Evolutionary conservation across 2,113 vertebrate species (phyloP).

Genomic region (Bos taurus): ARS-UCD2.0 NC_037342.1:68614001-68614500

Average conservation of each 20-base stretch:
- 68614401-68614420: neutral
- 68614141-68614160: neutral
- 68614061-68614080: neutral
- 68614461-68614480: neutral
- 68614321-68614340: neutral
- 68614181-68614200: neutral
- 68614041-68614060: neutral
- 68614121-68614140: neutral
- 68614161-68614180: neutral
- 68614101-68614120: neutral
- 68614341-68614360: neutral
- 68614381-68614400: neutral
- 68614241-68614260: neutral
- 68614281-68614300: neutral
- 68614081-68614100: neutral
- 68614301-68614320: neutral
- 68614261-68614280: neutral
- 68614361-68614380: neutral
- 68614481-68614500: neutral
- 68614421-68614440: neutral
- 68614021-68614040: neutral
- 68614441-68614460: neutral
- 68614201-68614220: neutral
- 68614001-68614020: neutral
- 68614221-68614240: neutral